Percentiles rank a stretch among this genome's conserved stretches.
Evolutionary conservation across 30 jellyfish, hydroid and myxozoan species (phyloP).

Genomic region (Phacellophora camtschatica): DNA sequence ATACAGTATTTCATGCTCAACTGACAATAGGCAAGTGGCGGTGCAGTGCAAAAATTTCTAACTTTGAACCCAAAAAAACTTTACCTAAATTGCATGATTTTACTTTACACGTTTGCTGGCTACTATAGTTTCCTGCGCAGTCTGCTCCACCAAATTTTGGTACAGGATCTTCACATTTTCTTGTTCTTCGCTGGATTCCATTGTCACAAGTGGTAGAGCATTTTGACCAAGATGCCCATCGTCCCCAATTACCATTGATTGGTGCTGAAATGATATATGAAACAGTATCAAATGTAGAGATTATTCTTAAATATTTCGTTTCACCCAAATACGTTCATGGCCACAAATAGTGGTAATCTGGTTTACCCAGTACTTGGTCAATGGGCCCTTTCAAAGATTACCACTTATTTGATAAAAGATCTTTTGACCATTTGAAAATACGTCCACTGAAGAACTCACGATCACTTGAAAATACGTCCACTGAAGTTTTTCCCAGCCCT

Average conservation of each 20-base stretch:
- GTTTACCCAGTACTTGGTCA: too few species aligned
- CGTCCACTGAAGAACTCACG: too few species aligned
- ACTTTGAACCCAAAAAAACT: not conserved
- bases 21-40: too few species aligned
- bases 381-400: too few species aligned
- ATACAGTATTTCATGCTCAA: too few species aligned
- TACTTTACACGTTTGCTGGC: slow-evolving; percentile 28
- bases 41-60: too few species aligned
- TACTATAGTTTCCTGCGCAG: slow-evolving; percentile 37
- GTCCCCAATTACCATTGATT: slow-evolving; percentile 77
- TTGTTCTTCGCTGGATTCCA: slow-evolving; percentile 35
- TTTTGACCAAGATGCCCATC: slow-evolving; percentile 74
- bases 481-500: too few species aligned
- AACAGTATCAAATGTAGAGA: not conserved
- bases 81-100: slow-evolving; percentile 65
- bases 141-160: slow-evolving; percentile 64
- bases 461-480: too few species aligned
- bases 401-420: too few species aligned
- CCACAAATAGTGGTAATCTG: too few species aligned
- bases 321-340: too few species aligned
- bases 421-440: too few species aligned
- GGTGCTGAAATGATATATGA: slow-evolving; percentile 58
- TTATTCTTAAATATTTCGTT: not conserved
- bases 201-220: slow-evolving; percentile 63
- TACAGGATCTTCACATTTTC: slow-evolving; percentile 72